Percentiles rank a stretch among this genome's conserved stretches.
Evolutionary conservation across 2,888 invertebrate species (phyloP).

Genomic region (Volucella zonaria): DNA sequence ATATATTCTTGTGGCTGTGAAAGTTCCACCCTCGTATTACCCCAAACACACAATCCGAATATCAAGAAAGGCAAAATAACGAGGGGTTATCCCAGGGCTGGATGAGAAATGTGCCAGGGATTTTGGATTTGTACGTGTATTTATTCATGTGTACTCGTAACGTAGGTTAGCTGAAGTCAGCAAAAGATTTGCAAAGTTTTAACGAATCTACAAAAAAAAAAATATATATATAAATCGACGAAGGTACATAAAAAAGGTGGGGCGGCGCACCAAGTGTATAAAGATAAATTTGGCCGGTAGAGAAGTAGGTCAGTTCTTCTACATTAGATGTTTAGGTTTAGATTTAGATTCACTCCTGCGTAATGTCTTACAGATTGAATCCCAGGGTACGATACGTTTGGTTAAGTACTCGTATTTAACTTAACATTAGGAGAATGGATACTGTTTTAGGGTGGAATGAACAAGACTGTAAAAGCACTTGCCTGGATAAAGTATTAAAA

Average conservation of each 20-base stretch:
- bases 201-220: slow-evolving; percentile 2
- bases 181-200: slow-evolving; percentile 32
- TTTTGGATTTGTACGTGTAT: not conserved
- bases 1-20: not conserved
- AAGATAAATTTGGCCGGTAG: not conserved
- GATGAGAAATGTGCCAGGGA: slow-evolving; percentile 18
- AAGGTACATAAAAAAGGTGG: not conserved
- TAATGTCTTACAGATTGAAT: too few species aligned
- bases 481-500: too few species aligned
- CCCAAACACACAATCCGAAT: slow-evolving; percentile 18
- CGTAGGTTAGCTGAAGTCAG: slow-evolving; percentile 10
- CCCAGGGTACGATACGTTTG: too few species aligned
- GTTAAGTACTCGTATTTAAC: too few species aligned
- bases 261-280: not conserved
- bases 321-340: not conserved
- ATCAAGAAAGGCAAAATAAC: slow-evolving; percentile 1
- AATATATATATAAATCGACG: not conserved
- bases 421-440: too few species aligned
- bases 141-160: not conserved
- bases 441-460: too few species aligned
- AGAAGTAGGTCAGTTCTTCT: slow-evolving; percentile 16
- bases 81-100: not conserved
- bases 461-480: too few species aligned
- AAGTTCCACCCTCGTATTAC: slow-evolving; percentile 30
- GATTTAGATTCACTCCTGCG: too few species aligned